A percentile compares a stretch with the other conserved stretches of the same genome.
These are phyloP conservation scores for Gryllus longicercus DNA, from an alignment of 2,888 invertebrate genomes.

Conservation along the genomic window DNA sequence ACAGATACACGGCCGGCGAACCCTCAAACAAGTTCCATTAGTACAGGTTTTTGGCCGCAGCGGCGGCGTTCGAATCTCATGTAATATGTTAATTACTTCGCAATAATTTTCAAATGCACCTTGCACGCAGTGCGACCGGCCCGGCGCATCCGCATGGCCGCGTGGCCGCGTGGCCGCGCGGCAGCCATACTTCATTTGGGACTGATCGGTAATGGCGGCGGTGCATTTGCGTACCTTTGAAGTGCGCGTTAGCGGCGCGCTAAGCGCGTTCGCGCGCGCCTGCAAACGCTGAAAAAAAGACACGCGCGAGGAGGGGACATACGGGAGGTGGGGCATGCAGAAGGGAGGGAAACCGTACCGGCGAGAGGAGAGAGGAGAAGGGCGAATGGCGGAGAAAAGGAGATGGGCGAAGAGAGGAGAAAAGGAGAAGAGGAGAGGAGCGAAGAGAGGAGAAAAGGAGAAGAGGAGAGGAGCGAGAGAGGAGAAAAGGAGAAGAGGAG, in stretches of 20 bases:
- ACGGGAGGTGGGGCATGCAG: too few relatives aligned
- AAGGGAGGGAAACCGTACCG: too few relatives aligned
- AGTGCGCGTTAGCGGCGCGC: background rate
- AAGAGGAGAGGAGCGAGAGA: too few relatives aligned
- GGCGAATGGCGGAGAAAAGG: too few relatives aligned
- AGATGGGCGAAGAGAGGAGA: too few relatives aligned
- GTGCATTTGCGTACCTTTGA: constrained; percentile 1
- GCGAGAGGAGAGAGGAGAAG: too few relatives aligned
- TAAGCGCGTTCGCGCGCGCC: background rate
- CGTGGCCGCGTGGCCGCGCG: background rate
- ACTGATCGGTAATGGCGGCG: background rate
- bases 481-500: too few relatives aligned
- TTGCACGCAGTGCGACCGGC: background rate
- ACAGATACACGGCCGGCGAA: too few relatives aligned
- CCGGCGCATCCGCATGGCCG: background rate
- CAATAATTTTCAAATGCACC: constrained; percentile 5
- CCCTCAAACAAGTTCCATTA: background rate
- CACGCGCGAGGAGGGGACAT: too few relatives aligned
- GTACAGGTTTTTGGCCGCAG: constrained; percentile 6
- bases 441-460: too few relatives aligned
- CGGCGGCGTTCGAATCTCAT: background rate
- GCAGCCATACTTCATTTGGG: background rate
- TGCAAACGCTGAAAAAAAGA: too few relatives aligned
- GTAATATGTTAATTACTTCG: constrained; percentile 8
- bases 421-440: too few relatives aligned